These are phyloP conservation scores for Pluvialis apricaria DNA, from an alignment of 2,113 vertebrate species.

Conservation along the genomic window DNA sequence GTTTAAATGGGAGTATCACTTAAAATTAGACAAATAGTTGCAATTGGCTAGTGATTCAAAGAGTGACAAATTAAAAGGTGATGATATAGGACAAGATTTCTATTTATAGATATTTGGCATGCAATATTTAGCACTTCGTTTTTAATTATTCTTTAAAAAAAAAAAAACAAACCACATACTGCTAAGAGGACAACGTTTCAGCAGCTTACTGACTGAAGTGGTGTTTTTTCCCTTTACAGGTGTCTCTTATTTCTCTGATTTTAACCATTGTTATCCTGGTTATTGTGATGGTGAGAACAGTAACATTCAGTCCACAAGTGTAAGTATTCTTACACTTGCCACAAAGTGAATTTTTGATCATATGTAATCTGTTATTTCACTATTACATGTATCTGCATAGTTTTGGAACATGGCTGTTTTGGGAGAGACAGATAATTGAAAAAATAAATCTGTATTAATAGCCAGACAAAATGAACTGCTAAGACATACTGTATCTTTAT, in stretches of 20 bases:
- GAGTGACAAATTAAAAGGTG: not conserved
- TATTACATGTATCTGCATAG: not conserved
- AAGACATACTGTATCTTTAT: not conserved
- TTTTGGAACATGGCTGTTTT: not conserved
- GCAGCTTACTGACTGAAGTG: not conserved
- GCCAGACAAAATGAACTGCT: not conserved
- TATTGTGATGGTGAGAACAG: constrained; percentile 79
- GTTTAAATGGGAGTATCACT: not conserved
- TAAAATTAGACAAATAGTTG: not conserved
- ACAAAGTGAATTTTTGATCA: not conserved
- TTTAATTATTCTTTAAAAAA: not conserved
- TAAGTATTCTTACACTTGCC: constrained; percentile 67
- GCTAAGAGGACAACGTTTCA: not conserved
- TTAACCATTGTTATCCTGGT: constrained; percentile 85
- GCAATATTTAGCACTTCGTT: not conserved
- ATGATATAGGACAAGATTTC: not conserved
- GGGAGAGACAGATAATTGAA: not conserved
- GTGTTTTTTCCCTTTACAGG: constrained; percentile 70
- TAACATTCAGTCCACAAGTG: constrained; percentile 83
- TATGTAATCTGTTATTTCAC: not conserved
- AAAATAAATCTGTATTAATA: not conserved
- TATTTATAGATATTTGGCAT: not conserved
- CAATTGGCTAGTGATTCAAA: not conserved
- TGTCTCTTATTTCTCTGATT: constrained; percentile 88
- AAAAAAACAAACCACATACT: not conserved